These are phyloP conservation scores for Zelleria hepariella DNA, from an alignment of 2,888 invertebrate genomes.

Conservation along the genomic window DNA sequence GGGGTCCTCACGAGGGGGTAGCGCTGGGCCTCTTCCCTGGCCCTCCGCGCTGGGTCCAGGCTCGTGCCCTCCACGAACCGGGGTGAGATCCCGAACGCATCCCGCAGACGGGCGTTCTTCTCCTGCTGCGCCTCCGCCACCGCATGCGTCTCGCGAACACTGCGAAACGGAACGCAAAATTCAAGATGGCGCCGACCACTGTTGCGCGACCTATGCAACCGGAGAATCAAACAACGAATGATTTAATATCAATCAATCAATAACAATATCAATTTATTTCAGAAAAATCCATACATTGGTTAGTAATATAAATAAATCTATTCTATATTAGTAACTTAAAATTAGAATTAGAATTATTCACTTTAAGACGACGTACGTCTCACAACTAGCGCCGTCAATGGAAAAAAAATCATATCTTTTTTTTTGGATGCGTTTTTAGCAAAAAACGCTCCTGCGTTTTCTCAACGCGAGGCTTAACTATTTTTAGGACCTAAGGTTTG, in stretches of 20 bases:
- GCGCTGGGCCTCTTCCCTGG: slow-evolving; percentile 64
- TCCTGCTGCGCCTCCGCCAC: slow-evolving; percentile 96
- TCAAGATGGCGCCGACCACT: slow-evolving; percentile 12
- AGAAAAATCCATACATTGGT: no score
- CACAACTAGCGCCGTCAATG: no score
- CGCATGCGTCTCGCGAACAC: slow-evolving; percentile 96
- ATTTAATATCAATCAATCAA: background rate
- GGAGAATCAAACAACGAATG: background rate
- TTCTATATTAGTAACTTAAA: no score
- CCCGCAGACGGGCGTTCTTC: slow-evolving; percentile 92
- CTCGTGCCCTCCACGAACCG: slow-evolving; percentile 95
- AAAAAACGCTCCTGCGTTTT: no score
- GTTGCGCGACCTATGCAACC: background rate
- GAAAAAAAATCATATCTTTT: no score
- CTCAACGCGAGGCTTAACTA: no score
- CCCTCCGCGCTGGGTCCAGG: slow-evolving; percentile 82
- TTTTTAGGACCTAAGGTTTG: no score
- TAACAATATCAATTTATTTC: background rate
- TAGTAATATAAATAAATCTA: no score
- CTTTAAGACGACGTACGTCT: no score
- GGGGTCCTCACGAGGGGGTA: slow-evolving; percentile 86
- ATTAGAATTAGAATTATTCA: no score
- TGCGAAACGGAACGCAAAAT: slow-evolving; percentile 37
- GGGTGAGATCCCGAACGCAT: slow-evolving; percentile 95
- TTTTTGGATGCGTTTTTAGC: no score